Conservation (phyloP, 2,888 invertebrate genomes). For the Elysia crispata region DNA sequence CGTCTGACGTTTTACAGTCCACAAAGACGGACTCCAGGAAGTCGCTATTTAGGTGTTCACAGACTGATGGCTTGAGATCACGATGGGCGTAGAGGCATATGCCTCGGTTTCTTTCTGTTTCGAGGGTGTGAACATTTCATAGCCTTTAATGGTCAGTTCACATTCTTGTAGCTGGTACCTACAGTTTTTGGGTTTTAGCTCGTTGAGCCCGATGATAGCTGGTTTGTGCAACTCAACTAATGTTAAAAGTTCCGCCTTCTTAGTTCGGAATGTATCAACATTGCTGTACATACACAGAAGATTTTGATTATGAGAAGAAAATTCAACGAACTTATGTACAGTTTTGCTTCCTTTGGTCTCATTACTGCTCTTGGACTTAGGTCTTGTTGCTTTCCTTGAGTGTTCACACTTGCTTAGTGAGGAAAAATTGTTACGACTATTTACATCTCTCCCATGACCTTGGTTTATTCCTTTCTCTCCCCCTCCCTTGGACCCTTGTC, state of each 20-base stretch:
- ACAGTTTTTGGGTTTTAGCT: constrained; percentile 10
- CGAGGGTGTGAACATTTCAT: constrained; percentile 21
- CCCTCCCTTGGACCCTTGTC: constrained; percentile 3
- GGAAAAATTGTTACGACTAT: too few species aligned
- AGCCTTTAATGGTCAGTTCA: constrained; percentile 14
- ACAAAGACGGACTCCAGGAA: constrained; percentile 2
- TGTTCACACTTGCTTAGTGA: too few species aligned
- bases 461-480: background rate
- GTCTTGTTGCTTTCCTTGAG: background rate
- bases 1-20: constrained; percentile 10
- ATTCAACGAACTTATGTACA: too few species aligned
- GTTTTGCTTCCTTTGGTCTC: too few species aligned
- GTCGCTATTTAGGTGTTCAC: background rate
- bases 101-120: background rate
- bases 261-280: too few species aligned
- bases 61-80: constrained; percentile 15
- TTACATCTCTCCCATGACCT: background rate
- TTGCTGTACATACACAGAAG: too few species aligned
- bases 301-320: too few species aligned
- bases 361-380: background rate
- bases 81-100: background rate
- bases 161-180: constrained; percentile 14
- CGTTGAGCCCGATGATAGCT: background rate
- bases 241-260: too few species aligned
- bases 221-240: background rate